phyloP scores from a whole-genome alignment of 2,888 invertebrate species.

The Ellobium chinense region DNA sequence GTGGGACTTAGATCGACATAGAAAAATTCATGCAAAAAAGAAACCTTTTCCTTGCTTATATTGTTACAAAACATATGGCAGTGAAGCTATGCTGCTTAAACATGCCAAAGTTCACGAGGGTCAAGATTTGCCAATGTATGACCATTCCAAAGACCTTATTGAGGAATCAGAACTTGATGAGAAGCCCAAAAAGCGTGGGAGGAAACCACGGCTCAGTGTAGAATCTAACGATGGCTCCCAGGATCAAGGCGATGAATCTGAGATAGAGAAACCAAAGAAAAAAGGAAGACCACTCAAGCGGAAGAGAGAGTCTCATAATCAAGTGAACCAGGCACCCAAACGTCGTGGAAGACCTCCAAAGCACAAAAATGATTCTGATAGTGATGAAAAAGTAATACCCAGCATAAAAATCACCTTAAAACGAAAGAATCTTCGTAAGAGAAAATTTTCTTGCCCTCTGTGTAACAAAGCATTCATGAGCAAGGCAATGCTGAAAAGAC shows the following conservation, averaged over 20 bases:
- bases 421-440: slow-evolving; percentile 5
- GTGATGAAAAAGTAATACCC: not conserved
- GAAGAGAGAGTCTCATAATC: not conserved
- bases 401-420: slow-evolving; percentile 27
- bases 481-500: slow-evolving; percentile 3
- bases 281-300: slow-evolving; percentile 1
- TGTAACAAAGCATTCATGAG: slow-evolving; percentile 27
- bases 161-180: not conserved
- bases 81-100: slow-evolving; percentile 28
- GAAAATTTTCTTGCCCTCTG: slow-evolving; percentile 5
- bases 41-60: slow-evolving; percentile 34
- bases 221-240: not conserved
- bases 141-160: slow-evolving; percentile 36
- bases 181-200: slow-evolving; percentile 9
- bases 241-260: not conserved
- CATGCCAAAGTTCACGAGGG: slow-evolving; percentile 29
- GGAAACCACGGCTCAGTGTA: slow-evolving; percentile 9
- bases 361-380: not conserved
- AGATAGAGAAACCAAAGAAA: slow-evolving; percentile 12
- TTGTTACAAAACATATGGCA: slow-evolving; percentile 37
- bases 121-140: slow-evolving; percentile 26
- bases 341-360: not conserved
- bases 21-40: slow-evolving; percentile 38
- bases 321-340: not conserved
- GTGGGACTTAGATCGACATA: slow-evolving; percentile 34